A percentile compares a stretch with the other conserved stretches of the same genome.
Conservation (phyloP, 2,797 vertebrate genomes). For the Erethizon dorsatum region DNA sequence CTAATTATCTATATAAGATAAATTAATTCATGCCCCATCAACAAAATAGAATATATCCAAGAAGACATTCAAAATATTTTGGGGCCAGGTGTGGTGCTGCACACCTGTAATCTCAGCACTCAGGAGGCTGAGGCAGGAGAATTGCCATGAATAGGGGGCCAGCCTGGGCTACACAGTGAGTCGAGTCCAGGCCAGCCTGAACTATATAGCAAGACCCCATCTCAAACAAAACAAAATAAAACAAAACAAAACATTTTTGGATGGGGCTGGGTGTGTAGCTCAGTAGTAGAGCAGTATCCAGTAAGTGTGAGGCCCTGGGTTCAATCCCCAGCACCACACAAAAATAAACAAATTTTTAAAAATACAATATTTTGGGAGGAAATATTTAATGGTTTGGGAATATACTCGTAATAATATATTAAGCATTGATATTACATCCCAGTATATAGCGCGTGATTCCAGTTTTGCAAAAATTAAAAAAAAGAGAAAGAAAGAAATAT, state of each 20-base stretch:
- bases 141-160: no score
- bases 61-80: conserved; percentile 20
- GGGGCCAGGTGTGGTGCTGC: not conserved
- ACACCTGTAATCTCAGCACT: not conserved
- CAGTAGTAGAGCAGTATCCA: not conserved
- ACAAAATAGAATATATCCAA: not conserved
- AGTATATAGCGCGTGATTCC: not conserved
- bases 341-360: not conserved
- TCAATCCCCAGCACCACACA: not conserved
- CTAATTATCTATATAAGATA: not conserved
- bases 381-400: conserved; percentile 32
- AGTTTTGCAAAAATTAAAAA: not conserved
- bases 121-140: no score
- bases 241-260: conserved; percentile 21
- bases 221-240: conserved; percentile 5
- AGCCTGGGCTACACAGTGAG: no score
- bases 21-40: not conserved
- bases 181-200: not conserved
- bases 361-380: conserved; percentile 51
- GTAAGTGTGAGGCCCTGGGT: not conserved
- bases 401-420: not conserved
- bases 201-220: no score
- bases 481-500: conserved; percentile 3
- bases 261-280: not conserved
- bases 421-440: not conserved